phyloP scores from a whole-genome alignment of 2,888 invertebrate genomes.

The Eurytoma adleriae region DNA sequence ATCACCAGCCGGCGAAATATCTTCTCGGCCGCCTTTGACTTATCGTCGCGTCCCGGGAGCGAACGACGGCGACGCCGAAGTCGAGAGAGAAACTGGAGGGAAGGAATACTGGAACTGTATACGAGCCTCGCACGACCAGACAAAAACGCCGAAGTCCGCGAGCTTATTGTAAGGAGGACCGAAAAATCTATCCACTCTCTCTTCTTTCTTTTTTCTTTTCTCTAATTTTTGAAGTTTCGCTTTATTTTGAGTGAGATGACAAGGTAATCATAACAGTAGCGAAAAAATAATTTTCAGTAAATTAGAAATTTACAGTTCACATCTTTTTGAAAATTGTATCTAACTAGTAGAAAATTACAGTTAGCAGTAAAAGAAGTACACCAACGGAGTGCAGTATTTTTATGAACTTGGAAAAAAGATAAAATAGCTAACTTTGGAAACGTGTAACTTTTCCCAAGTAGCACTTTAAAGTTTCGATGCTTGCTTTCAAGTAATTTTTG shows the following conservation, averaged over 20 bases:
- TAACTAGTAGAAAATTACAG: not conserved
- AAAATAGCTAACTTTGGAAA: constrained; percentile 20
- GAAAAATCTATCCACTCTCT: not conserved
- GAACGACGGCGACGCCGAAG: constrained; percentile 4
- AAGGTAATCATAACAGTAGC: no score
- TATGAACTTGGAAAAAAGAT: constrained; percentile 5
- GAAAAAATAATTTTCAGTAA: no score
- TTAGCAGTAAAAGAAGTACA: not conserved
- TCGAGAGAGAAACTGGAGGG: constrained; percentile 25
- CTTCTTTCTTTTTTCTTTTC: not conserved
- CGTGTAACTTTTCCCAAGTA: constrained; percentile 16
- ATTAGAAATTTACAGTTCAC: no score
- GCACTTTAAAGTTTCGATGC: constrained; percentile 33
- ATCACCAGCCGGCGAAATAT: constrained; percentile 47
- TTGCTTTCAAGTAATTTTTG: constrained; percentile 31
- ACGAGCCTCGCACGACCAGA: not conserved
- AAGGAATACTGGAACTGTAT: not conserved
- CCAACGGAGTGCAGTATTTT: constrained; percentile 10
- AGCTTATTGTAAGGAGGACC: not conserved
- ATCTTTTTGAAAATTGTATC: no score
- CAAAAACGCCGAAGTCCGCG: constrained; percentile 27
- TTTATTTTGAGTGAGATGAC: no score
- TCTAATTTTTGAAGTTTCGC: not conserved
- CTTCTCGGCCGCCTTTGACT: constrained; percentile 49
- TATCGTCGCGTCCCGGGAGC: constrained; percentile 34